Evolutionary conservation across 2,797 vertebrate species (phyloP), one percentile per base, ranked within the genome.

Genomic region (Rhynchotus rufescens): DNA sequence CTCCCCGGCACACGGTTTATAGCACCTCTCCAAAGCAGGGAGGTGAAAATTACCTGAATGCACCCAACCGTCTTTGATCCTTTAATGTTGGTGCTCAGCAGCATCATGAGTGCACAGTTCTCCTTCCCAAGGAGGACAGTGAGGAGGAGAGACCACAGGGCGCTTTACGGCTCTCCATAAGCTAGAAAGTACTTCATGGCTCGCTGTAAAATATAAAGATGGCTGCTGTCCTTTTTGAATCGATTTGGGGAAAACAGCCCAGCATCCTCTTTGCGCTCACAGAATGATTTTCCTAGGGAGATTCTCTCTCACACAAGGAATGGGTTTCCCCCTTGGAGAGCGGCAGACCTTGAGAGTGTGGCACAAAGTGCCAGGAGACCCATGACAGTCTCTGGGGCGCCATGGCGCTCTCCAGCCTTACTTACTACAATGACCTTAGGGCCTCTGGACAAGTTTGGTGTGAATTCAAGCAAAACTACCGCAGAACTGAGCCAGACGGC

Each of bases 201-300:
- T 74, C 45, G 2, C 19, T 52, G 9, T 5, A 14, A 45, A 4
- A 8, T 8, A 3, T 0, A n/a, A 57, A 64, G 16, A 9, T 16
- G 13, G 11, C 9, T 30, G 3, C 1, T 30, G 57, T 44, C 32
- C 12, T 13, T 5, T 57, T 42, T 34, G 19, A 28, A 17, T 52
- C 23, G 5, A 15, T 2, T 0, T 5, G 11, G 68, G 22, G 54
- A 10, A 7, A 32, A 61, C 7, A 10, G 9, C 23, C 13, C 1
- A 26, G 44, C 19, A n/a, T 40, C 19, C 1, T 1, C 9, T 22
- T 60, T 54, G 30, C 1, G 0, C n/a, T 71, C 21, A 4, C n/a
- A 75, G 40, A 45, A 42, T 19, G 45, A 23, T 57, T 71, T 68
- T 61, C 3, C 0, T 10, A 22, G 36, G 22, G 4, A 11, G 61